Percentiles rank a stretch among this genome's conserved stretches.
Evolutionary conservation across 2,888 invertebrate genomes (phyloP).

Genomic region (Cephus sareptanus): DNA sequence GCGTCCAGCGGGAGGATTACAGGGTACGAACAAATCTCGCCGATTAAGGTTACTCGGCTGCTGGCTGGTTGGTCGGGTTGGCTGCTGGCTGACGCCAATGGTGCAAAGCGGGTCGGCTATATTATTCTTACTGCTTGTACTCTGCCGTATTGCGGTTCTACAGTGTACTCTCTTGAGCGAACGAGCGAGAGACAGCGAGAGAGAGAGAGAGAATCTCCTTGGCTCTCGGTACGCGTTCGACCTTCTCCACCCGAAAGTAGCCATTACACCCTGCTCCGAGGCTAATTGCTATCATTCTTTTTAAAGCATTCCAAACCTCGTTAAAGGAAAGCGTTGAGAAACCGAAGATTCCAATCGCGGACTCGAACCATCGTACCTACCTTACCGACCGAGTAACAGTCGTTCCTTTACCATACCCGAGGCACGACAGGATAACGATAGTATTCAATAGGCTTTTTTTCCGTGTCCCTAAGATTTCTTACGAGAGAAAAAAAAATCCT

Average conservation of each 20-base stretch:
- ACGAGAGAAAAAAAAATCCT: neutral
- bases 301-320: neutral
- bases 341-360: neutral
- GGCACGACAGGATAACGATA: neutral
- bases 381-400: neutral
- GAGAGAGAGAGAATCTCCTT: neutral
- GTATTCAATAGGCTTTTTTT: neutral
- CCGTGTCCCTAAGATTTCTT: neutral
- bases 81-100: slow-evolving; percentile 46
- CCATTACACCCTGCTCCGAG: neutral
- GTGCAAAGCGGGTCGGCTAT: slow-evolving; percentile 48
- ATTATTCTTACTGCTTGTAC: slow-evolving; percentile 40
- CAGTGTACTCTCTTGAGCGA: neutral
- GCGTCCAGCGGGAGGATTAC: neutral
- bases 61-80: slow-evolving; percentile 47
- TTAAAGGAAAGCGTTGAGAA: slow-evolving; percentile 4
- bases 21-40: neutral
- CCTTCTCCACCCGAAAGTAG: neutral
- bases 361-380: neutral
- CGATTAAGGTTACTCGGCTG: slow-evolving; percentile 28
- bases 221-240: neutral
- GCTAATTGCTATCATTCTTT: neutral
- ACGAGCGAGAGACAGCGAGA: neutral
- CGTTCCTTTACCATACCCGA: neutral
- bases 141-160: neutral